phyloP scores from a whole-genome alignment of 1,140 invertebrate species.

The Riptortus pedestris region DNA sequence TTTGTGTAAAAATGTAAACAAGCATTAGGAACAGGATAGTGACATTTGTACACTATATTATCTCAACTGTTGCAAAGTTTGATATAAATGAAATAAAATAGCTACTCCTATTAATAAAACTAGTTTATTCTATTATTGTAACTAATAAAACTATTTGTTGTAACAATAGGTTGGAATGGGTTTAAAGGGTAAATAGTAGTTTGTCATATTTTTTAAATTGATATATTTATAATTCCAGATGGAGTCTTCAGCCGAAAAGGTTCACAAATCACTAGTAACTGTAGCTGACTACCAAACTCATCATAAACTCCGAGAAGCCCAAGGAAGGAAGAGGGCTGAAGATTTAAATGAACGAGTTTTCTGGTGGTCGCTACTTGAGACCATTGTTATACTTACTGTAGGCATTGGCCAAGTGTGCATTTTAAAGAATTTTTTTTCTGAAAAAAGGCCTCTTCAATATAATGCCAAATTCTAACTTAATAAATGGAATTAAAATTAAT shows the following conservation, averaged over 20 bases:
- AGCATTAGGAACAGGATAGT: too few relatives aligned
- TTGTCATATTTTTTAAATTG: too few relatives aligned
- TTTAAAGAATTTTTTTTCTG: slow-evolving; percentile 90
- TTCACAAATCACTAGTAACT: slow-evolving; percentile 76
- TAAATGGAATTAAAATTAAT: slow-evolving; percentile 9
- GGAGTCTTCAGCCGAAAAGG: slow-evolving; percentile 78
- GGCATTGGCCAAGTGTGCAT: slow-evolving; percentile 82
- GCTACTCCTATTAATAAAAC: too few relatives aligned
- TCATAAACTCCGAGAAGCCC: slow-evolving; percentile 85
- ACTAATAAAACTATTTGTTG: too few relatives aligned
- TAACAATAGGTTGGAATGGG: too few relatives aligned
- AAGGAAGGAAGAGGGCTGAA: slow-evolving; percentile 87
- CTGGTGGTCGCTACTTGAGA: slow-evolving; percentile 85
- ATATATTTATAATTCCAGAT: too few relatives aligned
- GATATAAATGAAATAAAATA: too few relatives aligned
- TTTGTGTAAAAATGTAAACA: too few relatives aligned
- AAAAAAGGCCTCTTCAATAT: slow-evolving; percentile 49
- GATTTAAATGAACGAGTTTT: slow-evolving; percentile 88
- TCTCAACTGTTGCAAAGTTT: too few relatives aligned
- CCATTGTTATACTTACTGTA: slow-evolving; percentile 70
- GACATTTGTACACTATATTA: too few relatives aligned
- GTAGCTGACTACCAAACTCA: slow-evolving; percentile 93
- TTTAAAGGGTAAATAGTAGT: too few relatives aligned
- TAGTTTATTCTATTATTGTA: too few relatives aligned
- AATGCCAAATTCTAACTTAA: slow-evolving; percentile 13